Percentiles rank a stretch among this genome's conserved stretches.
phyloP scores from a whole-genome alignment of 2,888 invertebrate genomes.

The Homarus gammarus region DNA sequence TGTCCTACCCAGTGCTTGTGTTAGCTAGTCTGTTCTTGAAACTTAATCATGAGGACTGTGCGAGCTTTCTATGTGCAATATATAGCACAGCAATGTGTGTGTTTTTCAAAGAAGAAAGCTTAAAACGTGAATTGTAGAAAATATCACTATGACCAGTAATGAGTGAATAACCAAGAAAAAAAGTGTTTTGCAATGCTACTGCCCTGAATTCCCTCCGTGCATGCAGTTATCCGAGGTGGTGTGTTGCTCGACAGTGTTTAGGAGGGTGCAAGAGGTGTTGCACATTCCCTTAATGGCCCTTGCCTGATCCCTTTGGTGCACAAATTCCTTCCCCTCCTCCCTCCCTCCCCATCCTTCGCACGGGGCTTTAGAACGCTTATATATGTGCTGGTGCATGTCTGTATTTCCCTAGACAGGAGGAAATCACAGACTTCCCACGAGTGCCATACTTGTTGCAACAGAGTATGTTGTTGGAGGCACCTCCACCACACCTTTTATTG shows the following conservation, averaged over 20 bases:
- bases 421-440: background rate
- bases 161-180: conserved; percentile 31
- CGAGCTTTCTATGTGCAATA: background rate
- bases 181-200: conserved; percentile 40
- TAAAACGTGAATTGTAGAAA: background rate
- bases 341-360: background rate
- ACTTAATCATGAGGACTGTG: background rate
- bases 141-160: background rate
- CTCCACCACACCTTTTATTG: background rate
- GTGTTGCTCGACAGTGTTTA: conserved; percentile 44
- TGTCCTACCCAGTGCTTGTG: conserved; percentile 13
- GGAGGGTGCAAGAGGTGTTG: conserved; percentile 20
- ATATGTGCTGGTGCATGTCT: background rate
- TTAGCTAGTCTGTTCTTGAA: conserved; percentile 10
- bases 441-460: background rate
- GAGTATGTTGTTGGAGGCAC: background rate
- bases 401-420: background rate
- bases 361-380: background rate
- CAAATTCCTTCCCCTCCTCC: background rate
- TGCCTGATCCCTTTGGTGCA: conserved; percentile 17
- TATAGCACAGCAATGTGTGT: background rate
- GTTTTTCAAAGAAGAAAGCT: background rate
- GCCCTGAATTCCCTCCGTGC: conserved; percentile 22
- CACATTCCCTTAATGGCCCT: conserved; percentile 29
- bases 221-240: conserved; percentile 32